A percentile compares a stretch with the other conserved stretches of the same genome.
phyloP scores from a whole-genome alignment of 1,140 invertebrate genomes.

The Dufourea novaeangliae region DNA sequence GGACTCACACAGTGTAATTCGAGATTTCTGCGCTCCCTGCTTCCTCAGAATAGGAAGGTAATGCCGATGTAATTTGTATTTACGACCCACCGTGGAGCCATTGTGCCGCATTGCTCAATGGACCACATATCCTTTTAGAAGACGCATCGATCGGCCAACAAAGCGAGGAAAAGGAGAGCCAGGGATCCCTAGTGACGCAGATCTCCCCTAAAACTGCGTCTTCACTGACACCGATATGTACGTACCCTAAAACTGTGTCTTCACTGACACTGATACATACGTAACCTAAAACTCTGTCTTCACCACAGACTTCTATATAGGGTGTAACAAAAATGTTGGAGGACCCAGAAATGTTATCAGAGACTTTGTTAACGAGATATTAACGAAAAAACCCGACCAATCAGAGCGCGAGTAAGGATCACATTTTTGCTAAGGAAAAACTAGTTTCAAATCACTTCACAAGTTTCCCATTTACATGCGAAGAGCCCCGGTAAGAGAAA shows the following conservation, averaged over 20 bases:
- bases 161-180: background rate
- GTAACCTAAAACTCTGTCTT: no score
- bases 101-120: conserved; percentile 28
- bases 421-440: no score
- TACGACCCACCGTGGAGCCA: conserved; percentile 28
- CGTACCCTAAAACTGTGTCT: no score
- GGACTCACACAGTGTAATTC: background rate
- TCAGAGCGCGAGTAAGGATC: no score
- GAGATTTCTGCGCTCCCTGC: background rate
- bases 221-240: background rate
- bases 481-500: conserved; percentile 22
- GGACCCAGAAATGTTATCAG: no score
- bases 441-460: no score
- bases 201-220: background rate
- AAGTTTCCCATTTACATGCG: background rate
- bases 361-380: no score
- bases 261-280: no score
- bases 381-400: no score
- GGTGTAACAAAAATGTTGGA: no score
- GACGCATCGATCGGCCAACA: conserved; percentile 13
- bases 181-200: conserved; percentile 3
- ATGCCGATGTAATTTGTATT: conserved; percentile 44
- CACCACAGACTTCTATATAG: no score
- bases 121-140: conserved; percentile 19
- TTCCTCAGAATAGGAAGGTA: conserved; percentile 13